phyloP scores from a whole-genome alignment of 2,113 vertebrate species.

The Otocyon megalotis region DNA sequence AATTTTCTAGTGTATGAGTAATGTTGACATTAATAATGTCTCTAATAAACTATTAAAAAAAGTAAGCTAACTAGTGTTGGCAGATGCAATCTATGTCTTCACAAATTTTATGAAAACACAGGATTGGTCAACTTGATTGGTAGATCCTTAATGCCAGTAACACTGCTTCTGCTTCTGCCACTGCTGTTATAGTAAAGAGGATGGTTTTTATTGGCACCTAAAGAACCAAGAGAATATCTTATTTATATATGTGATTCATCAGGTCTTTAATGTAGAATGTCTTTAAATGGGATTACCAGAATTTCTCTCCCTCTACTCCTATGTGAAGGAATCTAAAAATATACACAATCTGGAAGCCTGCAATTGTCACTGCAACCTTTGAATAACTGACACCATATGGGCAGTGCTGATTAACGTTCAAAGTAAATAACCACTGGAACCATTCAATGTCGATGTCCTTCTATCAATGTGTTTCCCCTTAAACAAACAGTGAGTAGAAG shows the following conservation, averaged over 20 bases:
- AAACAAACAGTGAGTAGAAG: not conserved
- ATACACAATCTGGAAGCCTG: not conserved
- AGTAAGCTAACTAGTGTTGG: not conserved
- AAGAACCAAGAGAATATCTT: not conserved
- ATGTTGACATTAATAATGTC: not conserved
- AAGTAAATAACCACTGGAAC: not conserved
- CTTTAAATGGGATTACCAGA: not conserved
- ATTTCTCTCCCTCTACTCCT: not conserved
- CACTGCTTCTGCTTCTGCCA: not conserved
- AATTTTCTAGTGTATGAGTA: not conserved
- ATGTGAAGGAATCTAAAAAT: not conserved
- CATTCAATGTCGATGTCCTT: not conserved
- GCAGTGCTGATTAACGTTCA: not conserved
- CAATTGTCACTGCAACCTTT: not conserved
- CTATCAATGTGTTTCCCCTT: not conserved
- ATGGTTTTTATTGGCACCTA: not conserved
- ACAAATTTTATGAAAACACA: slow-evolving; percentile 4
- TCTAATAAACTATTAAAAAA: not conserved
- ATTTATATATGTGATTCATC: not conserved
- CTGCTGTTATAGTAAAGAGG: not conserved
- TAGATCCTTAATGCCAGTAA: not conserved
- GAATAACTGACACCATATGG: not conserved
- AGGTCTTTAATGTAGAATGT: not conserved
- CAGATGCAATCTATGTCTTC: not conserved
- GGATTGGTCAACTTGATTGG: not conserved